These are phyloP conservation scores for Tiliacea aurago DNA, from an alignment of 2,888 invertebrate genomes.

Conservation along the genomic window DNA sequence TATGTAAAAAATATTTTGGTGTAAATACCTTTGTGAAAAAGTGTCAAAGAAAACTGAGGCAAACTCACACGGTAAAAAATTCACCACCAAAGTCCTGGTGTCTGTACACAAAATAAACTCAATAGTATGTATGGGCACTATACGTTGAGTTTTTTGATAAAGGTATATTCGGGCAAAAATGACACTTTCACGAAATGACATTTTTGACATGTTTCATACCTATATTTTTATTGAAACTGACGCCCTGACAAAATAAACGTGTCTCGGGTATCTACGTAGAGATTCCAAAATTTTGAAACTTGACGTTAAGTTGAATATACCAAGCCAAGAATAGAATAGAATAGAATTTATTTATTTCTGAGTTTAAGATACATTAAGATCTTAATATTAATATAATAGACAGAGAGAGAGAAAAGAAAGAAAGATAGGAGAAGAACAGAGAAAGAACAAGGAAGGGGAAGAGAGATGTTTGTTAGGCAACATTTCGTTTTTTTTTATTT, in stretches of 20 bases:
- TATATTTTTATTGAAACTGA: neutral
- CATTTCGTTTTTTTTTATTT: neutral
- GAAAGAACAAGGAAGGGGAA: too few relatives aligned
- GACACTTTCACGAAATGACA: neutral
- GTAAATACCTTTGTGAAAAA: neutral
- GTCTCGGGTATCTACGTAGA: neutral
- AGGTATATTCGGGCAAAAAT: neutral
- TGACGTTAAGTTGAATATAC: neutral
- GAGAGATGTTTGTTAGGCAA: too few relatives aligned
- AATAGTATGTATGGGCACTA: neutral
- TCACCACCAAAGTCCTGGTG: neutral
- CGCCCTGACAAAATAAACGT: neutral
- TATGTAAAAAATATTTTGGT: neutral
- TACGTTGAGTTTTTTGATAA: neutral
- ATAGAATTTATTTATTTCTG: too few relatives aligned
- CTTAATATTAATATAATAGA: too few relatives aligned
- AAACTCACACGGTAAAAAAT: neutral
- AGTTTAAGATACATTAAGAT: too few relatives aligned
- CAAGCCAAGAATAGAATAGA: too few relatives aligned
- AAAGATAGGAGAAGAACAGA: too few relatives aligned
- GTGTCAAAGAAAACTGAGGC: neutral
- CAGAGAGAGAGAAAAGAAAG: too few relatives aligned
- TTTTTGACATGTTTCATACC: neutral
- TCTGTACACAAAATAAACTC: neutral
- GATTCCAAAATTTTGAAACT: slow-evolving; percentile 1